Evolutionary conservation across 1,140 invertebrate genomes (phyloP), one percentile per base, ranked within the genome.

Genomic region (Drosophila subobscura): DNA sequence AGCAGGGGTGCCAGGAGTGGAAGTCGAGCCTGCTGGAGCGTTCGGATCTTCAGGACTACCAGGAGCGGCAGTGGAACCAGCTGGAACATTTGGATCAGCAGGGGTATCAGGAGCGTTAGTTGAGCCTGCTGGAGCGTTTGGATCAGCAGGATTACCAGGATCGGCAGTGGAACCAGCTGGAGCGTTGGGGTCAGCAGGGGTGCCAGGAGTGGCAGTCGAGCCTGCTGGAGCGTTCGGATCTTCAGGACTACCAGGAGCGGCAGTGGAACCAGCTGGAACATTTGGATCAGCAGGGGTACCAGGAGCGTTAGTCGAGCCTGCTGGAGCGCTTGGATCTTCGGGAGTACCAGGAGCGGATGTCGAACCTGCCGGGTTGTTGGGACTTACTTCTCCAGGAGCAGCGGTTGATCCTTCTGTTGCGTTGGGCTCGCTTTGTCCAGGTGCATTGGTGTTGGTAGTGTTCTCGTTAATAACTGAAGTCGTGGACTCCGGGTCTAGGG

Each of bases 371-470:
- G 27, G 27, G 7, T 7, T 7, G 27, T 29, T 29, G 27, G 27
- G 27, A 1, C 7, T 29, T 29, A 7, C 27, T 6, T 29, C 27
- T 29, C 27, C 27, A 29, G 65, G 65, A 53, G 16, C 16, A 20
- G 16, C 16, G 16, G 0, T 68, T 50, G n/a, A 45, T 59, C 16
- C 16, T 20, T 20, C 16, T 6, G 76, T 52, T 14, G 23, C 20
- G 3, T 58, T 76, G 27, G 60, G 56, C 14, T 78, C 50, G 8
- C 25, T 25, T 27, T 33, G 29, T 2, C 63, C 63, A 14, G 64
- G 64, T 52, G 47, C 64, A 47, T 44, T 37, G 29, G 60, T 67
- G 20, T 59, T 75, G 53, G 59, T 63, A 7, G 20, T 61, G 25
- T 61, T 51, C 23, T 40, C 40, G 4, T 3, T 10, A 37, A 37